Base-by-base conservation (phyloP, 1,140 invertebrate genomes). In the Lepidurus apus region DNA sequence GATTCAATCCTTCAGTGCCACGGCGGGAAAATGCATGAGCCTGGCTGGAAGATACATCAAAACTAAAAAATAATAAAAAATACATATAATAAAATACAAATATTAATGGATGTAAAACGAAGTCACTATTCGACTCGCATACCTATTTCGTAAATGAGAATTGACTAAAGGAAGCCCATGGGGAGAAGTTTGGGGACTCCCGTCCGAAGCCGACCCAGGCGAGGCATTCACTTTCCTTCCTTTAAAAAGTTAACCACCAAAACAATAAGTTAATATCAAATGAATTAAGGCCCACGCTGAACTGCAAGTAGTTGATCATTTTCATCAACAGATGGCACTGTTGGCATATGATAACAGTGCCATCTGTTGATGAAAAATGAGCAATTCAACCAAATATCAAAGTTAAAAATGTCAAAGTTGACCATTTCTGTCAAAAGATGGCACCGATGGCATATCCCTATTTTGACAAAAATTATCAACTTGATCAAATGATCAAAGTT, bases 101-200 rank as follows among this genome's bases (percentile, higher is more conserved):
- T 17, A 47, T 7, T 47, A 47, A 2, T 47, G 17, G 1, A 11
- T 17, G 17, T 7, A 47, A 47, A 10, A 11, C 45, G 2, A 65
- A 17, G 53, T n/a, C 17, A 65, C 13, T 65, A 65, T 34, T 34
- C 34, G 26, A 34, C 26, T 34, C 26, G 26, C 26, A 34, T 65
- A 65, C 53, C 53, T 65, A 7, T 65, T 65, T 9, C 53, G 53
- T 7, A 65, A n/a, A 9, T 65, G 53, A 65, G 53, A 65, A 21
- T 17, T 65, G 13, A 65, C 21, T 65, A 65, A 65, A 9, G 53
- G n/a, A 65, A 65, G 53, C 53, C 53, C 53, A 65, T 65, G 53
- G 6, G 53, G 53, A 17, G 53, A 65, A 21, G 53, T 65, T 21
- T 65, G 53, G 53, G 53, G 53, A 65, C 53, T 65, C 17, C 53